These are phyloP conservation scores for Sebastes taczanowskii DNA, from an alignment of 2,797 vertebrate species.

Conservation along the genomic window DNA sequence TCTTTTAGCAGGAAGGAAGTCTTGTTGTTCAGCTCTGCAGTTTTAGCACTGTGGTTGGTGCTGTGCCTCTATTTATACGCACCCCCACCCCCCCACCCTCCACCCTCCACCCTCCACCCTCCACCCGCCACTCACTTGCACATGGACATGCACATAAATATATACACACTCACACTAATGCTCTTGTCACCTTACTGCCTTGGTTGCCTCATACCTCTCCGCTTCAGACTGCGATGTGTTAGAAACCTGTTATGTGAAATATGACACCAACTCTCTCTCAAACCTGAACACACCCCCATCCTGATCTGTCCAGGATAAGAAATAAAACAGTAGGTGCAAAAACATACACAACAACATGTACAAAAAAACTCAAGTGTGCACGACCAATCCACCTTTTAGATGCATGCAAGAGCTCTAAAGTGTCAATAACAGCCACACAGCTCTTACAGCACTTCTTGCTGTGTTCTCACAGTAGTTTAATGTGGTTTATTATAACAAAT, in stretches of 20 bases:
- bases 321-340: conserved; percentile 7
- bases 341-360: neutral
- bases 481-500: conserved; percentile 3
- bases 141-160: neutral
- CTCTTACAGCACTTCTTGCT: neutral
- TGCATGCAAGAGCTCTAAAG: neutral
- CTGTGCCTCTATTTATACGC: conserved; percentile 56
- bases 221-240: conserved; percentile 3
- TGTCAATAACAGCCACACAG: neutral
- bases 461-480: neutral
- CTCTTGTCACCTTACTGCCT: conserved; percentile 2
- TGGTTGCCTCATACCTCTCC: conserved; percentile 17
- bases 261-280: conserved; percentile 33
- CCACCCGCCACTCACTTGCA: neutral
- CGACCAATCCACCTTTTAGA: neutral
- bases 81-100: no score
- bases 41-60: conserved; percentile 16
- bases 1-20: conserved; percentile 66
- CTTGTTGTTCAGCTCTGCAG: conserved; percentile 19
- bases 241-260: conserved; percentile 36
- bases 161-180: neutral
- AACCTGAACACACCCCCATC: conserved; percentile 54
- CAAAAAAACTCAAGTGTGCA: neutral
- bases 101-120: no score
- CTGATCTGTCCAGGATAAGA: conserved; percentile 41